Evolutionary conservation across 2,797 vertebrate species (phyloP).

Genomic region (Chloroceryle amazona): DNA sequence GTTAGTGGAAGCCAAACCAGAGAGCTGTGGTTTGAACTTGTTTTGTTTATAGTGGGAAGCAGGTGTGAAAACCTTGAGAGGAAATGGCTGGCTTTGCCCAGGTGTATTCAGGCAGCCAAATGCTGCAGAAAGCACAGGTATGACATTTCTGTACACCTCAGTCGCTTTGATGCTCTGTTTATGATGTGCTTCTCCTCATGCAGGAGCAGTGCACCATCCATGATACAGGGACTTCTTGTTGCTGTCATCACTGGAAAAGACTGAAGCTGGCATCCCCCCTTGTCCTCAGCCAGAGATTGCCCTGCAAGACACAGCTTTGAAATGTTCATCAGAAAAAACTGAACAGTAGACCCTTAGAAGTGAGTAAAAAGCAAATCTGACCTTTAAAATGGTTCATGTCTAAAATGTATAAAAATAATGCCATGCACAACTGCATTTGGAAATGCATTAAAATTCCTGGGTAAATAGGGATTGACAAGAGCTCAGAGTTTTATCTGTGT

Average conservation of each 20-base stretch:
- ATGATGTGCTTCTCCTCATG: neutral
- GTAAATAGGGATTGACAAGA: neutral
- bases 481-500: neutral
- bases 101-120: neutral
- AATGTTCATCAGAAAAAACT: neutral
- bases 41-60: neutral
- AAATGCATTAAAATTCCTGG: neutral
- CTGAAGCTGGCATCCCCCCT: neutral
- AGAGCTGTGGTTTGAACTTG: neutral
- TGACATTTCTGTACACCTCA: neutral
- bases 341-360: neutral
- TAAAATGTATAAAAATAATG: neutral
- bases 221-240: neutral
- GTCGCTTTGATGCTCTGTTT: neutral
- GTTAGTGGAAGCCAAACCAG: neutral
- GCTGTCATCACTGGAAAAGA: accelerated
- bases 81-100: neutral
- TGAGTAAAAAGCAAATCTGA: neutral
- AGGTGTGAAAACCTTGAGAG: neutral
- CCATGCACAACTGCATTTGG: neutral
- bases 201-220: neutral
- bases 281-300: neutral
- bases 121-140: neutral
- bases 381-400: neutral
- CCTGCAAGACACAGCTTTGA: neutral